Base-by-base conservation (phyloP, 2,113 vertebrate genomes). In the Poicephalus gulielmi region DNA sequence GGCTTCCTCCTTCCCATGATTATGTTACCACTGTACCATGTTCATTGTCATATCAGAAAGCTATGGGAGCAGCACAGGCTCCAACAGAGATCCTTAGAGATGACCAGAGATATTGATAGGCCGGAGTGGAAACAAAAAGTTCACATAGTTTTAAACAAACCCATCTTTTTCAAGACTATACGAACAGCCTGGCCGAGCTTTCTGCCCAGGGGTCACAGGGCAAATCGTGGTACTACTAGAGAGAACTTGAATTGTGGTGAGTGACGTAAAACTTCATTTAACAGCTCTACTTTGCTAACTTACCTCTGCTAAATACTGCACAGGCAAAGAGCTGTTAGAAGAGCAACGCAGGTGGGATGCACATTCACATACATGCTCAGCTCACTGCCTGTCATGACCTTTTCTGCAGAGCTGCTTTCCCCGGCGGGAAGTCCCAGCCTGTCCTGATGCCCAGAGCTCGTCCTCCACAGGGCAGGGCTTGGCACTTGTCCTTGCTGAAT, bases 321-420 rank as follows among this genome's bases (percentile, higher is more conserved):
- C 0, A 0, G 41, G 62, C 55, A 95, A 37, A 62, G 35, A 25
- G 15, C 27, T 71, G 20, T 22, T 53, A 50, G 52, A 78, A 78
- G 19, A 66, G 22, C 67, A n/a, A 1, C 2, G 16, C 43, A n/a
- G 43, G 20, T 49, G 12, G 25, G n/a, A 41, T 37, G 24, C 6
- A 9, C 22, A 14, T 35, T 50, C 41, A 67, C 0, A 0, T 35
- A 49, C 3, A 1, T 11, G 23, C 20, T 68, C 66, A 70, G 23
- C 20, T 57, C 10, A 0, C 35, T 66, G 74, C 41, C n/a, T 35
- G 2, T 22, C 33, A 1, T 8, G 7, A 37, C 41, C 41, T 22
- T 79, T 74, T 52, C 70, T 23, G 37, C 41, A 47, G 74, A 64
- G 41, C 35, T 43, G 27, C 35, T 77, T 77, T 8, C 30, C 49